Base-by-base conservation (phyloP, 2,888 invertebrate genomes). In the Ernsta delagoae region DNA sequence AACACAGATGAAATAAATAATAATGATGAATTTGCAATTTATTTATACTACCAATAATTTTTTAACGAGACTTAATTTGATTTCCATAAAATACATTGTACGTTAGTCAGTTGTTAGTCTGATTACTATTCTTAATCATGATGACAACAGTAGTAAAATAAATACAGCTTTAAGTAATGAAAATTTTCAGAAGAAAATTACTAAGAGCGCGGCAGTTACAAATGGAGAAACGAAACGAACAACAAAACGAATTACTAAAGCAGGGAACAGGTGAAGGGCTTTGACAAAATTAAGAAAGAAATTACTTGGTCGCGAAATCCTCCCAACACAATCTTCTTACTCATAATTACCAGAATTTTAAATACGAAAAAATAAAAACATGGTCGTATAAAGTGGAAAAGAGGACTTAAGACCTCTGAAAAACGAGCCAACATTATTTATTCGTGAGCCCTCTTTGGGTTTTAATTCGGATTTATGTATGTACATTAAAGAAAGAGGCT, bases 391-490 rank as follows among this genome's bases (percentile, higher is more conserved):
- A 86, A 88, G 87, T 86, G 80, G 83, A 79, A 81, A 77, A 80
- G 75, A 75, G 83, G 86, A 85, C 87, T 88, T 89, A 91, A 89
- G 90, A 86, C 89, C 87, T 86, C 83, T 89, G 86, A 91, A 88
- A 89, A 90, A 91, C 83, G 90, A 86, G 84, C 75, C 75, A 76
- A 79, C 88, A 90, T 91, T 91, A 89, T 89, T 91, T 90, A 91
- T 89, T 84, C 83, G 79, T 70, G 75, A 81, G 82, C 81, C 86
- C 86, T 88, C 85, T 87, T 90, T 85, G 79, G 79, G 84, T 88
- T 89, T 90, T 90, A 91, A 92, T 90, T 90, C 89, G 85, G 87
- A 92, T 92, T 90, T 91, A 92, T 91, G 87, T 87, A 85, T 87
- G 83, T 83, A 87, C 86, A 88, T 90, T 87, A 87, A 85, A 87